A percentile compares a stretch with the other conserved stretches of the same genome.
Conservation (phyloP, 1,140 invertebrate genomes). For the Pseudomyrmex sp. region DNA sequence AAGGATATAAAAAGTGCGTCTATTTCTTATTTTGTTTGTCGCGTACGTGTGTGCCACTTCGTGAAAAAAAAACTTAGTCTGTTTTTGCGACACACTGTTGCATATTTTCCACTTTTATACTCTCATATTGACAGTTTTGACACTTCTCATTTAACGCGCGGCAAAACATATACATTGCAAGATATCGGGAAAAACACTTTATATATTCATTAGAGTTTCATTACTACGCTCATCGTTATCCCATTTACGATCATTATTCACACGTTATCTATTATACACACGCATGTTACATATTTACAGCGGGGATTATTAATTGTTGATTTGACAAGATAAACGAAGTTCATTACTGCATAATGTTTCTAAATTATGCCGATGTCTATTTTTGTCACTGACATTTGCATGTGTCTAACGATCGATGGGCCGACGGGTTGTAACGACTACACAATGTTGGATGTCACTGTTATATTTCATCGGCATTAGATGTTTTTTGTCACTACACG, state of each 20-base stretch:
- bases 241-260: constrained; percentile 2
- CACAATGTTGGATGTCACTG: constrained; percentile 46
- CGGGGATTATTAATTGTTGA: constrained; percentile 57
- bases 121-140: too few relatives aligned
- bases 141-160: too few relatives aligned
- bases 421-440: background rate
- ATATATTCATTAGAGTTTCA: background rate
- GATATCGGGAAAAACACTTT: too few relatives aligned
- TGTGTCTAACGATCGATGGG: constrained; percentile 40
- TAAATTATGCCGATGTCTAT: constrained; percentile 49
- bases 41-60: too few relatives aligned
- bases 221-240: background rate
- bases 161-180: too few relatives aligned
- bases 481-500: too few relatives aligned
- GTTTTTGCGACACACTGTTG: too few relatives aligned
- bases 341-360: constrained; percentile 49
- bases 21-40: too few relatives aligned
- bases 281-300: background rate
- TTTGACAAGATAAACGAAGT: constrained; percentile 37
- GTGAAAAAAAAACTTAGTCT: too few relatives aligned
- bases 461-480: background rate
- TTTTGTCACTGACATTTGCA: constrained; percentile 67
- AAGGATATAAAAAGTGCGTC: too few relatives aligned
- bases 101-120: too few relatives aligned
- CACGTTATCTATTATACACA: constrained; percentile 1